Base-by-base conservation (phyloP, 2,113 vertebrate species). In the Sebastes fasciatus region DNA sequence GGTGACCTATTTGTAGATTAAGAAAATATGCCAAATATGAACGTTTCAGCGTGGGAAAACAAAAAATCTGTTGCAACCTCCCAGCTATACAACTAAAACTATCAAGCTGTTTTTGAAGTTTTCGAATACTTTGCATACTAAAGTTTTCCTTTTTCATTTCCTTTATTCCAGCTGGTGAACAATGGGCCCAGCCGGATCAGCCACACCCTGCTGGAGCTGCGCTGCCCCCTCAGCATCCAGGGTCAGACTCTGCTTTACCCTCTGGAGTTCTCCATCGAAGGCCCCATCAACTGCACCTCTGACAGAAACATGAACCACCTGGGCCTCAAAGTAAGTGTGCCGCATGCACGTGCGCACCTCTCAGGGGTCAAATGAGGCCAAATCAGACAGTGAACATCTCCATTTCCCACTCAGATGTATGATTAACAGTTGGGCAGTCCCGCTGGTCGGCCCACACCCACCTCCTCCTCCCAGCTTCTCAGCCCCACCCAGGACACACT, bases 101-200 rank as follows among this genome's bases (percentile, higher is more conserved):
- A 34, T 55, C 21, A 26, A 58, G 26, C 43, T 65, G 65, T 58
- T 77, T 14, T 68, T 34, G 23, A n/a, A 40, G 55, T 77, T 68
- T 21, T 58, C 51, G 1, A 19, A 54, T 74, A 2, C 17, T 23
- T 82, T 1, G 45, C 60, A 74, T 65, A 21, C 12, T 83, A 11
- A 76, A 34, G 3, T 70, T n/a, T 34, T 74, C 4, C 61, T 17
- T 2, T 74, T 83, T 60, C 21, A 21, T 43, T 45, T 86, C 58
- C 40, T 42, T 40, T 58, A 34, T 58, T 71, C 16, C 77, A 98
- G 97, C 91, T 98, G 90, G 93, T 96, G 89, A 98, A 97, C 90
- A 94, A 95, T 2, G 97, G 97, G 4, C 97, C 97, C 6, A 98
- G 97, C 73, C 92, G 89, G 82, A 97, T 98, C 82, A 97, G 97